Percentiles rank a stretch among this genome's conserved stretches.
Conservation (phyloP, 2,797 vertebrate genomes). For the Gobio occitaniae region DNA sequence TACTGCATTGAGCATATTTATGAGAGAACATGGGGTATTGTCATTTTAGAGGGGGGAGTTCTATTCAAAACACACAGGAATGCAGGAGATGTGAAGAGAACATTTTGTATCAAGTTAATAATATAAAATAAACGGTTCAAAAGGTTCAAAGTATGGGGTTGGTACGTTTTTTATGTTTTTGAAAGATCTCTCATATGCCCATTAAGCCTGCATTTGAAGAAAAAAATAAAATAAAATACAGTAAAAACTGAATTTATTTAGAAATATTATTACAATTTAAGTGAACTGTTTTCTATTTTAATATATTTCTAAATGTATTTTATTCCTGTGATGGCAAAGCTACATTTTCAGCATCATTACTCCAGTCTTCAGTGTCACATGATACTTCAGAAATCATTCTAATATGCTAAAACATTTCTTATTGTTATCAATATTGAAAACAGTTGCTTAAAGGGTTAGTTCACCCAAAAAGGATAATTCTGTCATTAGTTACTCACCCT, state of each 20-base stretch:
- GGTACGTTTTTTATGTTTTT: background rate
- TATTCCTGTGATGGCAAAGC: background rate
- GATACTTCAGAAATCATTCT: too few relatives aligned
- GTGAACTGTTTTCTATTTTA: background rate
- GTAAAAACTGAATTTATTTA: background rate
- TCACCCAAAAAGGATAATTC: too few relatives aligned
- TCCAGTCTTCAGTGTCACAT: too few relatives aligned
- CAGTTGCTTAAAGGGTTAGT: too few relatives aligned
- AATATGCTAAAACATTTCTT: too few relatives aligned
- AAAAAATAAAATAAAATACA: background rate
- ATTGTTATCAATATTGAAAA: too few relatives aligned
- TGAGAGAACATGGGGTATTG: background rate
- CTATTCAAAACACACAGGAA: slow-evolving; percentile 36
- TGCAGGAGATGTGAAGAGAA: background rate
- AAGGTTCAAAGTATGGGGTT: background rate
- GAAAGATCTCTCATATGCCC: background rate
- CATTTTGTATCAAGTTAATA: background rate
- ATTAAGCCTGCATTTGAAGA: background rate
- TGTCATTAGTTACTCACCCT: too few relatives aligned
- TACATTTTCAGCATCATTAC: background rate
- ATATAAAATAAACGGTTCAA: background rate
- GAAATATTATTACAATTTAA: background rate
- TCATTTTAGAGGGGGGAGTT: background rate
- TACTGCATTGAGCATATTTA: background rate
- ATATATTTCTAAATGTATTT: background rate